Percentiles rank a stretch among this genome's conserved stretches.
Evolutionary conservation across 2,113 vertebrate genomes (phyloP).

Genomic region (Eublepharis macularius): DNA sequence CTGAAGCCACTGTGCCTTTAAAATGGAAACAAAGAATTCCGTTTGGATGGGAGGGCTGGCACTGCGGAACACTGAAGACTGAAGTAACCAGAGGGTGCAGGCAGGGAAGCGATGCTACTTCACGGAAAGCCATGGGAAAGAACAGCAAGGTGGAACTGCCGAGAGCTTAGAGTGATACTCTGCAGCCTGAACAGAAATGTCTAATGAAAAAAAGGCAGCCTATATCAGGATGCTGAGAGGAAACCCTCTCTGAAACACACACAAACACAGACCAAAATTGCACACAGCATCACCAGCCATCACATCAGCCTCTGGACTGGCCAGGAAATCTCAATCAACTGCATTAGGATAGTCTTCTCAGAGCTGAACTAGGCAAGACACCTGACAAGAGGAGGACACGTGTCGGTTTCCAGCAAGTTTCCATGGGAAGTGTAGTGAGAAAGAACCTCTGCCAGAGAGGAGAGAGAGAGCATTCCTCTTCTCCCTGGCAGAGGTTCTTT

Average conservation of each 20-base stretch:
- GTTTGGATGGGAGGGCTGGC: not conserved
- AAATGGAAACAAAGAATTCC: not conserved
- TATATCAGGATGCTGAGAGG: not conserved
- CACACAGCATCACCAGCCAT: not conserved
- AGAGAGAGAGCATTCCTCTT: too few species aligned
- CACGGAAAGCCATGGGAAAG: not conserved
- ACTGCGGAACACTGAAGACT: not conserved
- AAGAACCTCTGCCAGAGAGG: too few species aligned
- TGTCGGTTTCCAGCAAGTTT: too few species aligned
- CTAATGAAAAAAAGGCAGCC: not conserved
- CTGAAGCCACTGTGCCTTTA: not conserved
- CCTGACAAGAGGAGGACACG: too few species aligned
- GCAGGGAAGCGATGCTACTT: not conserved
- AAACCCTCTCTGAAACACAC: not conserved
- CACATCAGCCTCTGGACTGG: not conserved
- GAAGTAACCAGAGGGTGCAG: not conserved
- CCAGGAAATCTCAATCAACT: not conserved
- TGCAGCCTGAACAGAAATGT: not conserved
- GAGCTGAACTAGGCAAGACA: too few species aligned
- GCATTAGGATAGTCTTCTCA: not conserved
- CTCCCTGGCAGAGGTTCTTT: too few species aligned
- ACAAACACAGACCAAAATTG: not conserved
- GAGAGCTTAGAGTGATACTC: not conserved
- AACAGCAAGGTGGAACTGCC: not conserved
- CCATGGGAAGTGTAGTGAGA: too few species aligned